Base-by-base conservation (phyloP, 2,797 vertebrate species). In the Melanitta fusca region DNA sequence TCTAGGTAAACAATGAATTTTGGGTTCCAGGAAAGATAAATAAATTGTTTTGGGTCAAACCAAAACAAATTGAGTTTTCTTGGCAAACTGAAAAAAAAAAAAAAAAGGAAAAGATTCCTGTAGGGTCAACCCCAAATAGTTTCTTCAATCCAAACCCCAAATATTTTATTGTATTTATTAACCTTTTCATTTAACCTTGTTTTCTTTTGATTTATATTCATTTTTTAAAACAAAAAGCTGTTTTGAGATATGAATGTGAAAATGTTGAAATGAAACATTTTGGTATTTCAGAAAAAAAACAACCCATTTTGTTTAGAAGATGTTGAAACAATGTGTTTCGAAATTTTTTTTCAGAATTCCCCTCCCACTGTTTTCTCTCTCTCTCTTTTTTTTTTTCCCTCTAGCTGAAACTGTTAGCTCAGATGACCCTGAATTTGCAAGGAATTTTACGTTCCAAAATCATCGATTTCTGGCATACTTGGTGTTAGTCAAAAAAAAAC, bases 241-340 rank as follows among this genome's bases (percentile, higher is more conserved):
- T 77, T 88, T 75, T 82, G 81, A 88, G 84, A 69, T 79, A 66
- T 0, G 0, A 94, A 88, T 83, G 65, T 75, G 85, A 93, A 85
- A 89, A 93, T 85, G 84, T 88, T 15, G 65, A 95, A 94, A 93
- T 74, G 81, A 85, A 93, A 65, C 22, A 71, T 91, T 89, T 96
- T 75, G 72, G 61, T 89, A 58, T 93, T 94, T 92, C 81, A 92
- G 84, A 94, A 82, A 71, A 92, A 88, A 73, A 1, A 12, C 47
- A 87, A 51, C 28, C 64, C 92, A 36, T 91, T 94, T 96, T 94
- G 65, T 93, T 94, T 69, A 94, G 84, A 94, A 94, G 91, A 93
- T 93, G 94, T 96, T 89, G 95, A 95, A 97, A 96, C 95, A 95
- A 95, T 96, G 72, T 87, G 39, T 92, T 96, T 95, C 8, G 22